Base-by-base conservation (phyloP, 2,113 vertebrate genomes). In the Saccopteryx bilineata region DNA sequence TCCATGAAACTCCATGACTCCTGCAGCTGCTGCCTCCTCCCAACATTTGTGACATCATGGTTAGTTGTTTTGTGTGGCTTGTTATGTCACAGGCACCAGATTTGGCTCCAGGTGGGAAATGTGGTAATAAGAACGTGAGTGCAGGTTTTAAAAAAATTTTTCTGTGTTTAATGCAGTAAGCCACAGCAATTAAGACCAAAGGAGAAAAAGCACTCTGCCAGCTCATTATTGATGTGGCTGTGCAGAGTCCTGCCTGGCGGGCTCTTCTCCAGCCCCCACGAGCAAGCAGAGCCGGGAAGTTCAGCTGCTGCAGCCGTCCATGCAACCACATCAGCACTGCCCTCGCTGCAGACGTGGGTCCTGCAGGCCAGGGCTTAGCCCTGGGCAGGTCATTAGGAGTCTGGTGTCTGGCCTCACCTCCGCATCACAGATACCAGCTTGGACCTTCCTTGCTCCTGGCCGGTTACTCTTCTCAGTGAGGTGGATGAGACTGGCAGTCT, bases 1-100 rank as follows among this genome's bases (percentile, higher is more conserved):
- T 39, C 39, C 39, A 39, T 39, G 93, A 97, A 96, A 84, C 78
- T 96, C 71, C 87, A 39, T 95, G 80, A 74, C 76, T 94, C 93
- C 81, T 54, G 79, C 86, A 0, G 13, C 90, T 92, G 93, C 91
- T 65, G n/a, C 66, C 7, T 19, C 13, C 33, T 9, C 69, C 68
- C 92, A 81, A 48, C 31, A 1, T 31, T 56, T 23, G 18, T 84
- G 31, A 54, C 26, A 0, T 58, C 71, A 18, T 18, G 1, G 79
- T 61, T 9, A 3, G 21, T 56, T 63, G 14, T n/a, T 50, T 31
- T 11, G 10, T 52, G 78, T 90, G 0, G 0, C 75, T 54, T 24
- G 17, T 66, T 91, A 14, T 7, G 83, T 87, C 61, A 86, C 46
- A 69, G 90, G 87, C 17, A 26, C 65, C 78, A 90, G 61, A 5